A percentile compares a stretch with the other conserved stretches of the same genome.
These are phyloP conservation scores for Petromus typicus DNA, from an alignment of 2,113 vertebrate genomes.

Conservation along the genomic window DNA sequence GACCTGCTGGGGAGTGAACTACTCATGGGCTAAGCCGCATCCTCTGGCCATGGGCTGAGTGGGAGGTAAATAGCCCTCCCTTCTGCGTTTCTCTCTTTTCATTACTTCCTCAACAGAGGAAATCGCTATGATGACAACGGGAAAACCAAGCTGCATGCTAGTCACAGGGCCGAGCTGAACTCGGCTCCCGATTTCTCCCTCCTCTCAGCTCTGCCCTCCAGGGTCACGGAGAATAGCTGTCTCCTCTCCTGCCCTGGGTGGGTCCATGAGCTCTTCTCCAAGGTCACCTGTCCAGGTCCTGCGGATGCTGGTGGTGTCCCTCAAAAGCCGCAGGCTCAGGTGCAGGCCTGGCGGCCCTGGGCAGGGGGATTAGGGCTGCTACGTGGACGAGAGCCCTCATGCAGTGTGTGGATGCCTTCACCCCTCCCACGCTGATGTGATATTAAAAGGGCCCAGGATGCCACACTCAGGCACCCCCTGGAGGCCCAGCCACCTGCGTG, in stretches of 20 bases:
- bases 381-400: background rate
- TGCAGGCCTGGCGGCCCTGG: background rate
- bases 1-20: too few relatives aligned
- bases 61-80: background rate
- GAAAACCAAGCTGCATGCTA: background rate
- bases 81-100: background rate
- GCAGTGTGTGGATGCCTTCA: background rate
- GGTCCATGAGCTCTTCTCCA: accelerated
- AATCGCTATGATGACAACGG: background rate
- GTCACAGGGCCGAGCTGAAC: too few relatives aligned
- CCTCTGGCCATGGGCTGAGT: accelerated
- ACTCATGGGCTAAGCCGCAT: too few relatives aligned
- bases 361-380: background rate
- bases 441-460: too few relatives aligned
- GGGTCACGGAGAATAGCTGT: background rate
- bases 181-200: too few relatives aligned
- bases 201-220: background rate
- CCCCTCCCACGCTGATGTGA: background rate
- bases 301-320: background rate
- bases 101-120: background rate
- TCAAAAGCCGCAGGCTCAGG: too few relatives aligned
- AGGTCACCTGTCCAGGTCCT: background rate
- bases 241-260: background rate
- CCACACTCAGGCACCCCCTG: too few relatives aligned
- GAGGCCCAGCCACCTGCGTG: too few relatives aligned